A percentile compares a stretch with the other conserved stretches of the same genome.
phyloP scores from a whole-genome alignment of 2,888 invertebrate species.

The Sceliomorpha sp. region DNA sequence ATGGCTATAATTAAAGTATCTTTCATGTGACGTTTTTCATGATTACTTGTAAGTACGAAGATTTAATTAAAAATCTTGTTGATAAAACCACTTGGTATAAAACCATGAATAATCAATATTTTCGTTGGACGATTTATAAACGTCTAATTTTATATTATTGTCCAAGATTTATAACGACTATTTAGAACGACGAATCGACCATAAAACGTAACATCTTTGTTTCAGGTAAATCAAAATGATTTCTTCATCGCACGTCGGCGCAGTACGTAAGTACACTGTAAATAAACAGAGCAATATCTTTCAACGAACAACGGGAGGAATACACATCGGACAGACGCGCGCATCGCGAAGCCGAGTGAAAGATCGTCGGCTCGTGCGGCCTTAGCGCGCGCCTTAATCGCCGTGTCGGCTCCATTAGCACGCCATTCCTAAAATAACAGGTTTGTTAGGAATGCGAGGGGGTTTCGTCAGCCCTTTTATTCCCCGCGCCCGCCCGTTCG shows the following conservation, averaged over 20 bases:
- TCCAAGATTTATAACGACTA: too few relatives aligned
- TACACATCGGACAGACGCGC: constrained; percentile 36
- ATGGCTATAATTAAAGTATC: neutral
- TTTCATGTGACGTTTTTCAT: too few relatives aligned
- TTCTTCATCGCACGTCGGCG: neutral
- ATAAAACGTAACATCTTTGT: constrained; percentile 39
- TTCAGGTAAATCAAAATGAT: constrained; percentile 48
- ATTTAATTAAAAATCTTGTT: too few relatives aligned
- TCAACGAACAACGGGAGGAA: constrained; percentile 52
- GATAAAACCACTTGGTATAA: too few relatives aligned
- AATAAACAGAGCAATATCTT: constrained; percentile 52
- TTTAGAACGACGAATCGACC: constrained; percentile 1
- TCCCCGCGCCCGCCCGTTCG: too few relatives aligned
- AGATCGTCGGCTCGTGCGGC: constrained; percentile 54
- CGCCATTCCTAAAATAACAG: constrained; percentile 64
- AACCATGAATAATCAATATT: too few relatives aligned
- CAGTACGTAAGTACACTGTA: constrained; percentile 29
- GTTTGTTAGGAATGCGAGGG: constrained; percentile 59
- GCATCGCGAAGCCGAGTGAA: constrained; percentile 51
- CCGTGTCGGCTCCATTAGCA: constrained; percentile 60
- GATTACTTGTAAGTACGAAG: too few relatives aligned
- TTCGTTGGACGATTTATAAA: too few relatives aligned
- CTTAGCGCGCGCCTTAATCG: constrained; percentile 56
- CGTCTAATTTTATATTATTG: too few relatives aligned
- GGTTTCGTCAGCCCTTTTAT: constrained; percentile 62